Evolutionary conservation across 2,888 invertebrate genomes (phyloP).

Genomic region (Chaitophorus viminalis): DNA sequence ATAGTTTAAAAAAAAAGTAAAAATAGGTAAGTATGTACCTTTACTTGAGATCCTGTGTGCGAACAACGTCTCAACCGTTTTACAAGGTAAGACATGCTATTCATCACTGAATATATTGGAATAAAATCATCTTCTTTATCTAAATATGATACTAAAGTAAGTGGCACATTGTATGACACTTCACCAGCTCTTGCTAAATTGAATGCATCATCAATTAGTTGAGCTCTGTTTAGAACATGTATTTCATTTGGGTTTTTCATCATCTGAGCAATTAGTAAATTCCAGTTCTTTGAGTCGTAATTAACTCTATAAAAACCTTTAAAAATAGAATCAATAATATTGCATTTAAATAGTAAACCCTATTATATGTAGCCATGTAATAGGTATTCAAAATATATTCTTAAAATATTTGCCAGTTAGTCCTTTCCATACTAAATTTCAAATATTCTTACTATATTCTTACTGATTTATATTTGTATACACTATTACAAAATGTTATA

Average conservation of each 20-base stretch:
- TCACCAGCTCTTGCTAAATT: constrained; percentile 77
- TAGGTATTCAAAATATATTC: background rate
- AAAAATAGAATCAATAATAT: background rate
- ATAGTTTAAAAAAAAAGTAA: background rate
- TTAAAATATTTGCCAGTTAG: no score
- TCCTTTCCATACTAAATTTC: no score
- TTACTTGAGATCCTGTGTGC: constrained; percentile 29
- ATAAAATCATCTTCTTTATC: constrained; percentile 76
- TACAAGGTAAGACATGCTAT: constrained; percentile 42
- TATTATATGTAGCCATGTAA: background rate
- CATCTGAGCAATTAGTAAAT: constrained; percentile 74
- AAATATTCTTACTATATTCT: no score
- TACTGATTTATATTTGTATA: no score
- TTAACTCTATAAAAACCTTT: constrained; percentile 76
- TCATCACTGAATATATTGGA: constrained; percentile 68
- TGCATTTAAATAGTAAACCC: background rate
- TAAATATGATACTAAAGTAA: constrained; percentile 78
- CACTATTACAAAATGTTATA: no score
- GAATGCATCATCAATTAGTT: constrained; percentile 83
- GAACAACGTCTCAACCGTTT: constrained; percentile 43
- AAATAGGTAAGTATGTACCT: no score
- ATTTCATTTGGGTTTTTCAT: constrained; percentile 70
- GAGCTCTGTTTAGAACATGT: constrained; percentile 75
- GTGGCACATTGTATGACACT: constrained; percentile 73
- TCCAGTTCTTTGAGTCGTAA: constrained; percentile 78